A percentile compares a stretch with the other conserved stretches of the same genome.
phyloP scores from a whole-genome alignment of 1,140 invertebrate species.

The Papilio aristodemus region DNA sequence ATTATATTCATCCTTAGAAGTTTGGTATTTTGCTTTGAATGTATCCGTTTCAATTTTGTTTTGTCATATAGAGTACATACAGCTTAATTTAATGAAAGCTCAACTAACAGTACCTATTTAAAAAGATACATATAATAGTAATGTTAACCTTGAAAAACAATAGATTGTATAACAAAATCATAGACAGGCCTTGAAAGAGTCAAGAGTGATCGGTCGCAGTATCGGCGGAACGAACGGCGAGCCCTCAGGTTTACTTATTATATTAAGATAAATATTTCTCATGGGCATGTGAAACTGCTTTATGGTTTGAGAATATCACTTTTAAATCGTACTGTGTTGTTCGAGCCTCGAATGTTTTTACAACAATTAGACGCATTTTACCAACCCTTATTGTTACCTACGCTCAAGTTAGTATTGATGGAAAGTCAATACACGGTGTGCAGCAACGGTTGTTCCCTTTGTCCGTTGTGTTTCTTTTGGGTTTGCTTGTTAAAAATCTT shows the following conservation, averaged over 20 bases:
- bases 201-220: conserved; percentile 49
- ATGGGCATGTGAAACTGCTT: conserved; percentile 76
- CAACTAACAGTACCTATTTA: too few species aligned
- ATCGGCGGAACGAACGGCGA: conserved; percentile 48
- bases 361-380: conserved; percentile 77
- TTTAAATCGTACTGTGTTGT: conserved; percentile 75
- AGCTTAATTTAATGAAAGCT: too few species aligned
- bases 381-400: conserved; percentile 62
- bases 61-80: too few species aligned
- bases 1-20: too few species aligned
- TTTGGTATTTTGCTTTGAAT: too few species aligned
- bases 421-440: conserved; percentile 53
- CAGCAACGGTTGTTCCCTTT: conserved; percentile 44
- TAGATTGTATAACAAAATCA: background rate
- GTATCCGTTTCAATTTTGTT: too few species aligned
- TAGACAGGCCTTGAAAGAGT: conserved; percentile 38
- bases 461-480: conserved; percentile 56
- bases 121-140: background rate
- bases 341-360: conserved; percentile 72
- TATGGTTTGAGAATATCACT: conserved; percentile 78
- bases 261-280: conserved; percentile 80
- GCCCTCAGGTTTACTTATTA: conserved; percentile 77
- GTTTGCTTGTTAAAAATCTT: conserved; percentile 75
- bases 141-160: background rate
- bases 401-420: conserved; percentile 56